Evolutionary conservation across 2,113 vertebrate genomes (phyloP), one percentile per base, ranked within the genome.

Genomic region (Ahaetulla prasina): DNA sequence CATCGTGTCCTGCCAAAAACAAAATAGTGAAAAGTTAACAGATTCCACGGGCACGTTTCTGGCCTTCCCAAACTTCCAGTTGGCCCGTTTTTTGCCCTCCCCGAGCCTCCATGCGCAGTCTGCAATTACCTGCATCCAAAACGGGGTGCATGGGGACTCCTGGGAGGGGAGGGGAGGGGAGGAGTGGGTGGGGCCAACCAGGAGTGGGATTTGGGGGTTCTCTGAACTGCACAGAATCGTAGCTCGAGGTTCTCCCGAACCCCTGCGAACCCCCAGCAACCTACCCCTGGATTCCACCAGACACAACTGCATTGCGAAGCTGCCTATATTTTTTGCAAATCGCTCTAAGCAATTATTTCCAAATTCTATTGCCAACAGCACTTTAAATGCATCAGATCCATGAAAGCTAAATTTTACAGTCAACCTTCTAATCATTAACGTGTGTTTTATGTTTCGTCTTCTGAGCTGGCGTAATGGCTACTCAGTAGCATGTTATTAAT

Each of bases 1-100:
- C 96, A 97, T 97, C 89, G 39, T 94, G 92, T 85, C 94, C 89
- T 95, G 92, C 0, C 49, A 10, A 91, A 89, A 60, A 93, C n/a
- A 30, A 0, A 94, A 54, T 45, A 27, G 89, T 8, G 2, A 60
- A 23, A 0, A 6, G 18, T 39, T 18, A 95, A 80, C 93, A 92
- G 53, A 6, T 3, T 50, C 3, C 0, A 53, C 11, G 5, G 5
- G 45, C 45, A 4, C 45, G 45, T 47, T 47, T 47, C 45, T 47
- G 45, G 45, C 45, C 5, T 47, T 47, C 45, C 45, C 6, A 0
- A 47, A 47, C 45, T 47, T 47, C 45, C 5, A 6, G 45, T 4
- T 6, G 45, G 45, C 45, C 3, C 45, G 45, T 47, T 47, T 47
- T 47, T 47, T 47, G 5, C 45, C 5, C 45, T 47, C 45, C 45